Conservation (phyloP, 2,113 vertebrate genomes). For the Parotia lawesii region DNA sequence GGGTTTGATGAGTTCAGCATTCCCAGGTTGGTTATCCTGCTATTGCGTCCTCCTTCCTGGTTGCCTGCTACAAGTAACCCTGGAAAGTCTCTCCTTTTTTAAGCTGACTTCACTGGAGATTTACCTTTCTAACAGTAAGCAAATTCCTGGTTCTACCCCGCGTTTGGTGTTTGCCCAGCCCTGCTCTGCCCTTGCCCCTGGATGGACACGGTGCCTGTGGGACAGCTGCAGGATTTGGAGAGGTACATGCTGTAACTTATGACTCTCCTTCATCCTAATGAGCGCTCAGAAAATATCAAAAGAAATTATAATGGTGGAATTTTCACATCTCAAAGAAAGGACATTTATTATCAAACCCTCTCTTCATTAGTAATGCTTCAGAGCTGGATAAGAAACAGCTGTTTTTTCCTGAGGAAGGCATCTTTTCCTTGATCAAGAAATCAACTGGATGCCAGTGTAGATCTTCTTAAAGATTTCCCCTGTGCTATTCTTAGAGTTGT, state of each 20-base stretch:
- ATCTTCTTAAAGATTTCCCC: neutral
- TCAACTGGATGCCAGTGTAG: neutral
- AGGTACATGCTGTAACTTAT: neutral
- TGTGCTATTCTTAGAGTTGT: neutral
- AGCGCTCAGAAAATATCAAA: constrained; percentile 67
- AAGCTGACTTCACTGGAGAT: neutral
- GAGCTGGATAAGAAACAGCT: constrained; percentile 65
- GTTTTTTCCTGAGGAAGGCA: constrained; percentile 42
- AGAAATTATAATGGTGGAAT: constrained; percentile 66
- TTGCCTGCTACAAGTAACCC: neutral
- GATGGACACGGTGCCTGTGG: neutral
- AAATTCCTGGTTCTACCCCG: accelerated
- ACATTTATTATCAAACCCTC: constrained; percentile 70
- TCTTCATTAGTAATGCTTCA: constrained; percentile 68
- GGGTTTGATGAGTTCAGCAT: neutral
- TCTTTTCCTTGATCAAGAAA: neutral
- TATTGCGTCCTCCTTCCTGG: neutral
- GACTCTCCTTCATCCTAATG: constrained; percentile 56
- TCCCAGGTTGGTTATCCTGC: neutral
- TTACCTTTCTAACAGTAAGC: neutral
- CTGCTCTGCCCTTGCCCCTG: constrained; percentile 9
- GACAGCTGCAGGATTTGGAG: constrained; percentile 34
- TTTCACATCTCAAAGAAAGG: constrained; percentile 70
- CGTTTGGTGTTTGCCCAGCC: neutral
- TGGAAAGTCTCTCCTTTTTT: neutral